Evolutionary conservation across 2,113 vertebrate genomes (phyloP).

Genomic region (Bettongia penicillata): DNA sequence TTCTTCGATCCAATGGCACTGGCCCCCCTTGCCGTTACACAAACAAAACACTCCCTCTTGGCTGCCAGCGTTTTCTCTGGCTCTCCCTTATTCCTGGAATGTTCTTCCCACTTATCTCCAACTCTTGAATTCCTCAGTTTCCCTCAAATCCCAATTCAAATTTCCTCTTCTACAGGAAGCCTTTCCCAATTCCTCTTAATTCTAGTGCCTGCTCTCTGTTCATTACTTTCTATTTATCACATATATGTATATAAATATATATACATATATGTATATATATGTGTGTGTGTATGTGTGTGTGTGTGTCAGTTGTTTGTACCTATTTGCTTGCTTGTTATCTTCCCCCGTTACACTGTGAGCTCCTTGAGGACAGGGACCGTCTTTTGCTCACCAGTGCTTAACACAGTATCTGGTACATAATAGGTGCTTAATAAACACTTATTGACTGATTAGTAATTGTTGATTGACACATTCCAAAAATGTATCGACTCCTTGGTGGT

Average conservation of each 20-base stretch:
- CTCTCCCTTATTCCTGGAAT: background rate
- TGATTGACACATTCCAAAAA: background rate
- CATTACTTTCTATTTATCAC: background rate
- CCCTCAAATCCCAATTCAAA: background rate
- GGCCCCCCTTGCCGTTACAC: background rate
- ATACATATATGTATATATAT: background rate
- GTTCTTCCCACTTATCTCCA: background rate
- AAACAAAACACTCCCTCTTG: background rate
- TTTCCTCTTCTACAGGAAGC: background rate
- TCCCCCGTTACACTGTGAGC: background rate
- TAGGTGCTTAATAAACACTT: background rate
- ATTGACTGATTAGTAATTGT: background rate
- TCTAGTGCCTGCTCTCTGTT: background rate
- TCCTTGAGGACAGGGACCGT: background rate
- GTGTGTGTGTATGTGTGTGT: too few relatives aligned
- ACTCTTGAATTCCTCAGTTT: background rate
- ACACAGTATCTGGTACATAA: background rate
- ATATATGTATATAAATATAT: background rate
- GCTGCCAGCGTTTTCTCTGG: background rate
- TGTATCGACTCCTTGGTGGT: background rate
- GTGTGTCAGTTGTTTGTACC: background rate
- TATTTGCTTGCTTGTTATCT: background rate
- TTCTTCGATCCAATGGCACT: background rate
- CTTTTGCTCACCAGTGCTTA: background rate
- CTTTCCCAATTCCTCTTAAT: background rate